Base-by-base conservation (phyloP, 2,888 invertebrate species). In the Ophioninae sp. region DNA sequence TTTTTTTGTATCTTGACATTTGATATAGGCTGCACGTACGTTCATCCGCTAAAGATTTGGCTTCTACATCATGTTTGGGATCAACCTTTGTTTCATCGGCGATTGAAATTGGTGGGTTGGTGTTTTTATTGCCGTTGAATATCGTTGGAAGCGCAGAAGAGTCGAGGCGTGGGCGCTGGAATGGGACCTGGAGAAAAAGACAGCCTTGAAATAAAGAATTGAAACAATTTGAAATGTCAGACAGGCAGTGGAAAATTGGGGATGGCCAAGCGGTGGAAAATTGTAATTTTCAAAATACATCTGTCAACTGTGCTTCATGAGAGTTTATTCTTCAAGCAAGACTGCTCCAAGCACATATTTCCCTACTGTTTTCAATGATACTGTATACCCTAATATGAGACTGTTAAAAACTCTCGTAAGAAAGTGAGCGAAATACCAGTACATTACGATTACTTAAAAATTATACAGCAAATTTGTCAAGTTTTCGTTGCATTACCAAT, bases 151-250 rank as follows among this genome's bases (percentile, higher is more conserved):
- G 5, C 13, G 62, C 73, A 2, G 62, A 62, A 17, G 17, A 17
- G 2, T 39, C n/a, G 21, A 73, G 62, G 10, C 62, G 73, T 6
- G 62, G 62, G 62, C 61, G 73, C 44, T 73, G 59, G 37, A 73
- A 73, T 44, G 73, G 73, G 23, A 73, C 73, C 73, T 73, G 13
- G 8, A 20, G 39, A 39, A 56, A 59, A 70, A 37, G 10, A 70
- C 7, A 59, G 5, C 10, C 44, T 21, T 67, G 20, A 20, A 67
- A 67, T 0, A 41, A 44, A 2, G 17, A 1, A 20, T 20, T 2
- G 59, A 7, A 59, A 44, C 10, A 44, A 13, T 44, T 10, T 3
- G 10, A 10, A 41, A 41, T 41, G 41, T 41, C 8, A 7, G 57
- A 57, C 0, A 57, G 57, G 17, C 17, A 1, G 41, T 21, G 7